A percentile compares a stretch with the other conserved stretches of the same genome.
Conservation (phyloP, 2,797 vertebrate species). For the Schizopygopsis pylzovi region DNA sequence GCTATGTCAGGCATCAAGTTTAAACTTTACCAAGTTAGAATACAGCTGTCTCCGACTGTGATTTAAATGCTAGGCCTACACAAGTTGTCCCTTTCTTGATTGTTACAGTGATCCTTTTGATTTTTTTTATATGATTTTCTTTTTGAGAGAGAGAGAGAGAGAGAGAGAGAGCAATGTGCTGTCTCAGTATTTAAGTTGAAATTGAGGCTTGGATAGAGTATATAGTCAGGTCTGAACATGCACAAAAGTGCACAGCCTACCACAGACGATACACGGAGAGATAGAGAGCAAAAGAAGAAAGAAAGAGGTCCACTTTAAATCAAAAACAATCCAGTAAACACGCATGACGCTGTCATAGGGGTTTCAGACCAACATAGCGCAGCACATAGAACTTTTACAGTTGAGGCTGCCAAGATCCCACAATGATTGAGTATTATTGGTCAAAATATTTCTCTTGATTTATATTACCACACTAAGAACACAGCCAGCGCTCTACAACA, state of each 20-base stretch:
- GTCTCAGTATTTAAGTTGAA: conserved; percentile 7
- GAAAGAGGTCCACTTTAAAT: conserved; percentile 33
- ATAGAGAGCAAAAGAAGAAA: conserved; percentile 28
- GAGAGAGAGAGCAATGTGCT: background rate
- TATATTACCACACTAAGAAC: conserved; percentile 38
- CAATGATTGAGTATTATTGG: conserved; percentile 53
- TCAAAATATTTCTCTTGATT: conserved; percentile 50
- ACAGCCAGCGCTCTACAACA: background rate
- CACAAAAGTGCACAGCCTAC: background rate
- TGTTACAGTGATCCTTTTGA: background rate
- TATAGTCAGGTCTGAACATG: conserved; percentile 46
- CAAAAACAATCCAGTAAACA: conserved; percentile 1
- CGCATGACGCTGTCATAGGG: conserved; percentile 28
- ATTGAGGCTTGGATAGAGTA: conserved; percentile 14
- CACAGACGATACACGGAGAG: background rate
- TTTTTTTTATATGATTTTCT: background rate
- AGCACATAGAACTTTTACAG: background rate
- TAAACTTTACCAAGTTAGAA: conserved; percentile 28
- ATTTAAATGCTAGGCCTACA: conserved; percentile 21
- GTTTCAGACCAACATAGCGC: conserved; percentile 14
- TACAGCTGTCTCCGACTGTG: conserved; percentile 29
- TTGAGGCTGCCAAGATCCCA: conserved; percentile 22
- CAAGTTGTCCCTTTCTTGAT: conserved; percentile 2
- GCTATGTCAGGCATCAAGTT: conserved; percentile 32
- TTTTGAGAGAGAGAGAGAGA: background rate